Conservation (phyloP, 53 echinoderm and acorn worm genomes). For the Hippasteria phrygiana region DNA sequence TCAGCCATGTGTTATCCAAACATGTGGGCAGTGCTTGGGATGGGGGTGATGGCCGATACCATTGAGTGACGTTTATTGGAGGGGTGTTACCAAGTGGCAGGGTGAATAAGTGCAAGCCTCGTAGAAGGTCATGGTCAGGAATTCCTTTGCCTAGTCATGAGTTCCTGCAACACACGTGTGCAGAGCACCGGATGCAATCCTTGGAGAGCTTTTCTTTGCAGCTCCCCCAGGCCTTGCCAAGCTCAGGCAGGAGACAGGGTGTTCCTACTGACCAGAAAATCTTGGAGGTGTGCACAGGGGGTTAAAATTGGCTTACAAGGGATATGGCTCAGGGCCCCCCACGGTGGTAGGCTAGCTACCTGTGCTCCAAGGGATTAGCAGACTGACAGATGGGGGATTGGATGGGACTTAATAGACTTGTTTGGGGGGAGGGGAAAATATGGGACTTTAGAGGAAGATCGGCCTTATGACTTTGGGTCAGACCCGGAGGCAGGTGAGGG, state of each 20-base stretch:
- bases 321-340: conserved; percentile 7
- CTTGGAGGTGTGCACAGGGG: conserved; percentile 21
- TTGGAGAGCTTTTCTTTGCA: background rate
- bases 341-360: conserved; percentile 26
- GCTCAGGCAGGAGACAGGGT: conserved; percentile 25
- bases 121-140: conserved; percentile 58
- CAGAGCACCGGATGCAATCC: background rate
- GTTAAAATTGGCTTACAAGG: conserved; percentile 33
- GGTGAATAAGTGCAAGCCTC: conserved; percentile 10
- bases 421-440: conserved; percentile 3
- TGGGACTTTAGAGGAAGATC: background rate
- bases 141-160: conserved; percentile 45
- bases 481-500: background rate
- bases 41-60: conserved; percentile 32
- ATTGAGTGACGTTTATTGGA: conserved; percentile 50
- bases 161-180: conserved; percentile 3
- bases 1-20: conserved; percentile 17
- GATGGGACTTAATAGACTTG: conserved; percentile 19
- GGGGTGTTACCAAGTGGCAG: conserved; percentile 34
- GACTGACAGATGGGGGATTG: conserved; percentile 45
- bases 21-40: conserved; percentile 33
- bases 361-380: conserved; percentile 45
- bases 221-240: background rate
- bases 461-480: background rate
- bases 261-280: conserved; percentile 30